These are phyloP conservation scores for Brachycybe producta DNA, from an alignment of 2,888 invertebrate genomes.

Conservation along the genomic window DNA sequence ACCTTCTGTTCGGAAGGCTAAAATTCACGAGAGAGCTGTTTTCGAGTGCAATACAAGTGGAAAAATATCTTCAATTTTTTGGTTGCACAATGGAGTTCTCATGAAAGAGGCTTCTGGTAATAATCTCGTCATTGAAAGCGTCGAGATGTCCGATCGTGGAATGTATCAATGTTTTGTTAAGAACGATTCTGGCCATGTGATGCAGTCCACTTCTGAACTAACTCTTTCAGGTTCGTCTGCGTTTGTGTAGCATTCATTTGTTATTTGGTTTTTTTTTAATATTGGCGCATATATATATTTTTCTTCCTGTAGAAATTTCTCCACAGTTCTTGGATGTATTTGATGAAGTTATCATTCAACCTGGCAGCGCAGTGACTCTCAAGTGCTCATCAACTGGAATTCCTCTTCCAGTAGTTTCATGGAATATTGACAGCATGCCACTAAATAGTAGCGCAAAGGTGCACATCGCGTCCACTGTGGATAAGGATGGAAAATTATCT, in stretches of 20 bases:
- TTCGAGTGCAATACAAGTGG: slow-evolving; percentile 80
- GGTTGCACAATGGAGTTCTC: slow-evolving; percentile 63
- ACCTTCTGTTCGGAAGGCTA: slow-evolving; percentile 48
- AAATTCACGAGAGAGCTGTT: slow-evolving; percentile 66
- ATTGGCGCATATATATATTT: background rate
- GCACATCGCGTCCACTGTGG: background rate
- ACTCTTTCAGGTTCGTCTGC: too few species aligned
- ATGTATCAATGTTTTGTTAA: too few species aligned
- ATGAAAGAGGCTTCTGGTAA: too few species aligned
- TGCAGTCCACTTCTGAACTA: too few species aligned
- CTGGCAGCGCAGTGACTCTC: too few species aligned
- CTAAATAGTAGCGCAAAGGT: background rate
- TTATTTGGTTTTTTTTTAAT: background rate
- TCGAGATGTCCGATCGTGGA: too few species aligned
- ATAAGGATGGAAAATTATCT: background rate
- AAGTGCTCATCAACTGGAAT: slow-evolving; percentile 5
- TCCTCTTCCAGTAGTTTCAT: slow-evolving; percentile 2
- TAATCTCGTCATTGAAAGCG: too few species aligned
- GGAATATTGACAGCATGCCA: background rate
- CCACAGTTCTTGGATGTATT: too few species aligned
- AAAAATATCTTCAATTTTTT: slow-evolving; percentile 63
- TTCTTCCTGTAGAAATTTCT: too few species aligned
- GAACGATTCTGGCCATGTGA: too few species aligned
- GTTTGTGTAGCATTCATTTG: too few species aligned
- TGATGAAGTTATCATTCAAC: too few species aligned